A percentile compares a stretch with the other conserved stretches of the same genome.
phyloP scores from a whole-genome alignment of 2,888 invertebrate genomes.

The Dioctria rufipes region DNA sequence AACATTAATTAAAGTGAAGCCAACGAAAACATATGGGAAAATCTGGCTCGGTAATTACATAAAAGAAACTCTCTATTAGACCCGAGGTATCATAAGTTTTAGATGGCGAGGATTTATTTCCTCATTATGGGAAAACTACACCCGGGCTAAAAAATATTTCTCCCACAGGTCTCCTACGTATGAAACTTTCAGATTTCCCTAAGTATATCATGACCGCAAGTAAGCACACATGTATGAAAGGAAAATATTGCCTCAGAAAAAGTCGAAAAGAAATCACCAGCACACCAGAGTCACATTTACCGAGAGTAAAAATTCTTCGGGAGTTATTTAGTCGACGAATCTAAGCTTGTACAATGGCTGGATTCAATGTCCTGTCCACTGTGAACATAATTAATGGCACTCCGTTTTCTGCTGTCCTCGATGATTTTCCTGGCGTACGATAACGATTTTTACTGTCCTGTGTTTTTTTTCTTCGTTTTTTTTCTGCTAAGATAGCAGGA shows the following conservation, averaged over 20 bases:
- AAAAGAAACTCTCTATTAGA: conserved; percentile 7
- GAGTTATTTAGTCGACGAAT: conserved; percentile 25
- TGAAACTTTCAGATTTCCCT: background rate
- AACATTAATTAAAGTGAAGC: background rate
- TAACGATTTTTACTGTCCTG: background rate
- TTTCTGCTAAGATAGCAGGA: no score
- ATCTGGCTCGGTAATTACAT: background rate
- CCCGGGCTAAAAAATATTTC: conserved; percentile 7
- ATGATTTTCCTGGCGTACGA: background rate
- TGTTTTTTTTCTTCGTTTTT: background rate
- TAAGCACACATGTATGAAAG: background rate
- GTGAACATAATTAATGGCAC: conserved; percentile 29
- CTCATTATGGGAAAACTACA: conserved; percentile 11
- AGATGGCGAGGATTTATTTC: conserved; percentile 13
- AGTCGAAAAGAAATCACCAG: background rate
- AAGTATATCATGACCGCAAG: background rate
- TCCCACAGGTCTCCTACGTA: background rate
- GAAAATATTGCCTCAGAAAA: background rate
- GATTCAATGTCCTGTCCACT: conserved; percentile 24
- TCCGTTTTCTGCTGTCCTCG: background rate
- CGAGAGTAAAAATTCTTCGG: conserved; percentile 8
- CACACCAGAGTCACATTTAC: no score
- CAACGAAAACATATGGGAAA: background rate
- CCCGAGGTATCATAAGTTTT: conserved; percentile 6
- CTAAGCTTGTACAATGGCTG: background rate